Base-by-base conservation (phyloP, 2,113 vertebrate species). In the Trematomus loennbergii region DNA sequence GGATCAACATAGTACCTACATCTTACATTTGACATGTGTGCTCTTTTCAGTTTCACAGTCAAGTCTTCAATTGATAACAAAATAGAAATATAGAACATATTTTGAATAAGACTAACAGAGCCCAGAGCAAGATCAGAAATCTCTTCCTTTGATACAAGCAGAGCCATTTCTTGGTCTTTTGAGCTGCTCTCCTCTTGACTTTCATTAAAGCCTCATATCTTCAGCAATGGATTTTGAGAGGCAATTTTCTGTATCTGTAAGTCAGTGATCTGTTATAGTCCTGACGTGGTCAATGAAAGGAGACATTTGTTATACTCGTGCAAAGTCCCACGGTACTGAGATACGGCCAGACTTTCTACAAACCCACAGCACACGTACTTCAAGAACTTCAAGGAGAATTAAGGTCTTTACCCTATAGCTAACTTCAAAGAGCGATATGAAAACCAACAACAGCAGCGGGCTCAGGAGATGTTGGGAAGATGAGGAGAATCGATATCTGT, bases 401-500 rank as follows among this genome's bases (percentile, higher is more conserved):
- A 80, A 68, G 70, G 73, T 84, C 67, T 86, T 87, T 79, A 48
- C 69, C 79, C 62, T 3, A 25, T 3, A 25, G n/a, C 18, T 18
- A 72, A 83, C 79, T 85, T 92, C 85, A 94, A 92, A 92, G 88
- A 76, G 68, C 48, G 12, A 79, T 84, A 82, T 80, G 72, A 83
- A 86, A 77, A 87, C 72, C 81, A 82, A 75, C 22, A 77, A 78
- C 36, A 40, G 81, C 36, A 78, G 20, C 57, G 43, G 64, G 75
- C 54, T 75, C 49, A 29, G 50, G 93, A 94, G 94, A 95, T 94
- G 93, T 96, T 95, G 94, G 94, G 94, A 95, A 95, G 96, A 96
- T 95, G 25, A 96, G 93, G 90, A 87, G 87, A 96, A 96, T 96
- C 94, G 91, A 96, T 96, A 96, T 88, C 46, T 87, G 89, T 94